Evolutionary conservation across 30 jellyfish, hydroid and myxozoan species (phyloP), one percentile per base, ranked within the genome.

Genomic region (Aurelia aurita): DNA sequence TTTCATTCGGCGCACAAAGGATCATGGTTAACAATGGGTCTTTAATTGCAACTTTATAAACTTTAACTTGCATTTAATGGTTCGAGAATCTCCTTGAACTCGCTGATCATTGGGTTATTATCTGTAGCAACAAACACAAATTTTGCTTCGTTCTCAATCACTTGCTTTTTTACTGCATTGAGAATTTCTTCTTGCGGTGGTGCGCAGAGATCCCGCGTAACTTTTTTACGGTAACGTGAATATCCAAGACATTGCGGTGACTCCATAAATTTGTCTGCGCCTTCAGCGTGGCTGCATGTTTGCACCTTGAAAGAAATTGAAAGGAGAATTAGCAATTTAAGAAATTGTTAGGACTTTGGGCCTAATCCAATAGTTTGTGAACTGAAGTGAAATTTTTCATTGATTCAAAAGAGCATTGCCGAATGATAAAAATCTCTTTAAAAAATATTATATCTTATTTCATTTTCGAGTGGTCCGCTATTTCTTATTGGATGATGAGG

Each of bases 191-290:
- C 72, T 22, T 39, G 67, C 19, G 89, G 69, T 44, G 95, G 95
- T 47, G 51, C 77, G 70, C 95, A 85, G 22, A 85, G 79, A 12
- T 85, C 89, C 29, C 44, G 69, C 18, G 89, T 72, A 12, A 85
- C 79, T 35, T 63, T 73, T 3, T 65, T 69, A 2, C 51, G 51
- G 35, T 85, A 72, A 0, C 72, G 35, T 8, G 79, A 54, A 26
- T 74, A 63, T 16, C 89, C 89, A 35, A 73, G 68, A 34, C 95
- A 85, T 49, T 85, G 95, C 3, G 95, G 70, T 14, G 95, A 85
- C 21, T 63, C 95, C 86, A 85, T 68, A 51, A 85, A 72, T 19
- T 45, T 35, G 18, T 72, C 59, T 53, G 74, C 51, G 60, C 95
- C 95, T 5, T 73, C 89, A 20, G 77, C 85, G 55, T 82, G 58